Evolutionary conservation across 2,113 vertebrate species (phyloP), one percentile per base, ranked within the genome.

Genomic region (Notarius lentiginosus): DNA sequence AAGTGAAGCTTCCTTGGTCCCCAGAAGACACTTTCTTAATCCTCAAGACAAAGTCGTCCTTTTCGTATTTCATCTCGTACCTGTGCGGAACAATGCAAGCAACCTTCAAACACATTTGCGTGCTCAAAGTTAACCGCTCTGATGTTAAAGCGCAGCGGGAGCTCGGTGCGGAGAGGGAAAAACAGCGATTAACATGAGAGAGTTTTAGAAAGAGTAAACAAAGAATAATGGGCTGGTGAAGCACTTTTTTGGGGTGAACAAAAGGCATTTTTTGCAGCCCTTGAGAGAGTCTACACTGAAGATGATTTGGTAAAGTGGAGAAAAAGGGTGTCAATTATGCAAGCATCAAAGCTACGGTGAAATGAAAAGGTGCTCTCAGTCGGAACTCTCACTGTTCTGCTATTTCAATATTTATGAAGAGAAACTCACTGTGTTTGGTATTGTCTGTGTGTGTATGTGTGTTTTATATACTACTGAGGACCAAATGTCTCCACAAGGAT

Each of bases 31-130:
- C 96, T 91, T 98, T 98, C 93, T 98, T 99, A 89, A 99, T 96
- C 85, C 97, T 95, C 93, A 99, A 94, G 2, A 98, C 95, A 79
- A 97, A 98, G 92, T 99, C 98, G 17, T 99, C 98, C 91, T 97
- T 99, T 92, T 99, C 98, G 41, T 99, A 98, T 90, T 96, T 99
- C 93, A 98, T 97, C 92, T 99, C 98, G 24, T 97, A 99, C 93
- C 98, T 99, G 93, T 8, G 80, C 27, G 63, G 70, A 76, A 87
- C 0, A 18, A 87, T 87, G 93, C 53, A 93, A 79, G 17, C 30
- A 11, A 72, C 4, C 86, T 18, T 41, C 41, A 87, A 84, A 84
- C 60, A 58, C 30, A 30, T 47, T 61, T 56, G 58, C 15, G 9
- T 47, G 65, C n/a, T 86, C 34, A 83, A 83, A 77, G 70, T 73